Evolutionary conservation across 2,888 invertebrate species (phyloP), one percentile per base, ranked within the genome.

Genomic region (Drosophila peninsularis): DNA sequence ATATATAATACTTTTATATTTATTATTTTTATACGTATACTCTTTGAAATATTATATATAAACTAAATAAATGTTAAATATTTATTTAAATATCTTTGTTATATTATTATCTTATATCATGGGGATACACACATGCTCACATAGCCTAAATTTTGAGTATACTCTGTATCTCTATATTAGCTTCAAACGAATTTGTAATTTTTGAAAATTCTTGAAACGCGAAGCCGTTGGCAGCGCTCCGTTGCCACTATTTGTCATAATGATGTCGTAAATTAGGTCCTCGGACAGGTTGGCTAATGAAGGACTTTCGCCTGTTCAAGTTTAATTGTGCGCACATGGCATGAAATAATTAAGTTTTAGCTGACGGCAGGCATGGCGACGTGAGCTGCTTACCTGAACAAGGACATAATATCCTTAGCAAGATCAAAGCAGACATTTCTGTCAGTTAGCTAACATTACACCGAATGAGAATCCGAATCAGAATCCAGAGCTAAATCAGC

Each of bases 401-500:
- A 57, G 58, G 63, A 57, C 27, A 32, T 36, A 32, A 24, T 54
- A 53, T 53, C n/a, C 41, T 55, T 64, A 36, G 61, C 14, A 53
- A 74, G 60, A 78, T 77, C 74, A 77, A 76, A 78, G 74, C 41
- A 49, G 32, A 37, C 41, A 54, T 49, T 13, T 17, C 68, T 68
- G 68, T 19, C 54, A 50, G 49, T 60, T 55, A 13, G 47, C 52
- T 58, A 37, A 13, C 49, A 70, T 61, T 44, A 54, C 55, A 66
- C 66, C 60, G 53, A 45, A 45, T 24, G 37, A 36, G 36, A 52
- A 37, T 45, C 66, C 54, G 62, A 30, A 54, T 39, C 19, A 14
- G n/a, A 24, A 7, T 30, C 27, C 27, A 7, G 30, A 54, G 39
- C 41, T 54, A 30, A 82, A 53, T 45, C 73, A 62, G 58, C 75